Evolutionary conservation across 2,888 invertebrate genomes (phyloP), one percentile per base, ranked within the genome.

Genomic region (Scaptomyza polygonia): DNA sequence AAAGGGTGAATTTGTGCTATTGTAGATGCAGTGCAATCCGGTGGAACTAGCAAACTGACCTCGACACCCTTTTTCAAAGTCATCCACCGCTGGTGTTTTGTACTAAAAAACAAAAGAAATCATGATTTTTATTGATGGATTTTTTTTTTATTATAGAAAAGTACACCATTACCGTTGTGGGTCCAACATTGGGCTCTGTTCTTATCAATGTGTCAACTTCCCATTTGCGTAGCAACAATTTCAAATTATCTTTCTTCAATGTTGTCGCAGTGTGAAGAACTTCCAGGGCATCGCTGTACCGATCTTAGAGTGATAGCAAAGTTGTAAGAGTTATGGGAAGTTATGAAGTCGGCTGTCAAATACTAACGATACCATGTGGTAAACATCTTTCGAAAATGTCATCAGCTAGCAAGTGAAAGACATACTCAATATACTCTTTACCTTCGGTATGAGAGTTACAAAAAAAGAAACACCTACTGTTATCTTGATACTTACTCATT

Each of bases 1-100:
- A 12, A 90, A 91, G 0, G 86, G 56, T 0, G 79, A 67, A 1
- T 79, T 87, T 3, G 87, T 90, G n/a, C 66, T 79, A 16, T 90
- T 91, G 57, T 90, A 90, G 21, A 80, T 9, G 32, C 91, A 90
- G 43, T 83, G 58, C 12, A 90, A 73, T 1, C 57, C 73, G 0
- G 77, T 58, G 25, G 16, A 42, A 7, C 62, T 39, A 0, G 68
- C 40, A 27, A 69, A 91, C 42, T 73, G 49, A 0, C 90, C 90
- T 4, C 89, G 90, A 14, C 90, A 90, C 8, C 89, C 90, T 2
- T 44, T 49, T 36, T 89, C 77, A 47, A 79, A 86, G 5, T 36
- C n/a, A 0, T 12, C 29, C 0, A 11, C 45, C 0, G 0, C 0
- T 4, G 16, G 54, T 3, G 0, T 47, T 1, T 5, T 1, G 12